These are phyloP conservation scores for Himantopus leucocephalus DNA, from an alignment of 2,113 vertebrate species.

Conservation along the genomic window DNA sequence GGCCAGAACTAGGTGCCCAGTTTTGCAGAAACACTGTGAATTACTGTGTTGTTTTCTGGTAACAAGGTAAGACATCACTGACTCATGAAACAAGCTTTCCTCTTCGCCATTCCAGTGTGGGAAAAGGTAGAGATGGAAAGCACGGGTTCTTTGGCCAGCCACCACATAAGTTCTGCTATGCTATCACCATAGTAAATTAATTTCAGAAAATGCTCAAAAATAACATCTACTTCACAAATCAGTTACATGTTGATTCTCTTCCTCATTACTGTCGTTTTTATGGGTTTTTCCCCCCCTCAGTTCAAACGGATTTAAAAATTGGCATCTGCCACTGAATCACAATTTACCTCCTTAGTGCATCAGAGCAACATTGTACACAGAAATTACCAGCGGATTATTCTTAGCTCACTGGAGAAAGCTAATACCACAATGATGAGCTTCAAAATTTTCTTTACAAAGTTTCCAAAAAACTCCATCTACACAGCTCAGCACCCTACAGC, in stretches of 20 bases:
- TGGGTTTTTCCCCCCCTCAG: background rate
- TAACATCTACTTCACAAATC: background rate
- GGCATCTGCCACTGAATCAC: background rate
- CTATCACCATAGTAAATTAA: background rate
- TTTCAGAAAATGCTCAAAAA: background rate
- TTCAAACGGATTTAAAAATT: background rate
- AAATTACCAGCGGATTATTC: background rate
- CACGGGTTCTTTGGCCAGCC: background rate
- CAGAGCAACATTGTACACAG: background rate
- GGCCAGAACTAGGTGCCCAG: background rate
- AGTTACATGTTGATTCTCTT: background rate
- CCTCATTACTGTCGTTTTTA: background rate
- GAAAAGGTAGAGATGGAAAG: background rate
- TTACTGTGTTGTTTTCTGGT: background rate
- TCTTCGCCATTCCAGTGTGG: background rate
- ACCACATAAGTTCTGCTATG: accelerated
- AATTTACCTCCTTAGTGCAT: background rate
- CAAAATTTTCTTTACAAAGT: background rate
- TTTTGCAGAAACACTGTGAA: background rate
- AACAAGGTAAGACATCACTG: background rate
- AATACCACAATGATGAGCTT: background rate
- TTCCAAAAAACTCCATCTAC: background rate
- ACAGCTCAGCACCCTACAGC: background rate
- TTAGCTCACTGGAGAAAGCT: background rate
- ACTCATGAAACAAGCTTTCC: background rate